Conservation (phyloP, 1,140 invertebrate species). For the Orchestia grillus region DNA sequence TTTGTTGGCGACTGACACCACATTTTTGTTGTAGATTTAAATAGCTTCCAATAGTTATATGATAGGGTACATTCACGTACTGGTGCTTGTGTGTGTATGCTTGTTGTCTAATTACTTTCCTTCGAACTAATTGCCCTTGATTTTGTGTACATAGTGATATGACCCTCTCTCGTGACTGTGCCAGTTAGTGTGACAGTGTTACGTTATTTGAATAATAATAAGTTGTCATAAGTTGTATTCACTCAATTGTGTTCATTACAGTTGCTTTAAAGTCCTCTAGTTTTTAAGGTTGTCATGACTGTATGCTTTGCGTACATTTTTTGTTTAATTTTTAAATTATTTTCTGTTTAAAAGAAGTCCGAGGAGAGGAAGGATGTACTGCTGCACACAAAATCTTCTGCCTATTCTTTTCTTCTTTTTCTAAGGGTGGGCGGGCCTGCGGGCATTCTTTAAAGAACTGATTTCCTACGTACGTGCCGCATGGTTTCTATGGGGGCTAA, state of each 20-base stretch:
- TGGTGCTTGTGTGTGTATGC: neutral
- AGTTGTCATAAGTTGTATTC: neutral
- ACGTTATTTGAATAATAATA: neutral
- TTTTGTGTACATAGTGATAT: constrained; percentile 26
- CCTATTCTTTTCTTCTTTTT: neutral
- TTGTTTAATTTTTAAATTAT: neutral
- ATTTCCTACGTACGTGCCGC: neutral
- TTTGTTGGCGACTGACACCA: neutral
- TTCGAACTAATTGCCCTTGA: neutral
- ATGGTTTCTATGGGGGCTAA: neutral
- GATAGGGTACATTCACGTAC: neutral
- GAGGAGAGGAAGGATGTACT: constrained; percentile 31
- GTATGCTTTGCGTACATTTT: neutral
- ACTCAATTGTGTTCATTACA: constrained; percentile 11
- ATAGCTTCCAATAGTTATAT: neutral
- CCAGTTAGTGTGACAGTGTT: neutral
- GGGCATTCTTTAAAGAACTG: neutral
- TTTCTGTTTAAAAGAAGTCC: neutral
- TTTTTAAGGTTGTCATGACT: constrained; percentile 8
- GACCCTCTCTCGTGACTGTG: neutral
- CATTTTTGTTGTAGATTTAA: neutral
- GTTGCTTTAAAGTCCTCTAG: constrained; percentile 5
- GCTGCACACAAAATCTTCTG: constrained; percentile 16
- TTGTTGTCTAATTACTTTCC: neutral
- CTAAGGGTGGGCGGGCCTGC: neutral